Base-by-base conservation (phyloP, 2,113 vertebrate genomes). In the Coptodon bakossiorum region DNA sequence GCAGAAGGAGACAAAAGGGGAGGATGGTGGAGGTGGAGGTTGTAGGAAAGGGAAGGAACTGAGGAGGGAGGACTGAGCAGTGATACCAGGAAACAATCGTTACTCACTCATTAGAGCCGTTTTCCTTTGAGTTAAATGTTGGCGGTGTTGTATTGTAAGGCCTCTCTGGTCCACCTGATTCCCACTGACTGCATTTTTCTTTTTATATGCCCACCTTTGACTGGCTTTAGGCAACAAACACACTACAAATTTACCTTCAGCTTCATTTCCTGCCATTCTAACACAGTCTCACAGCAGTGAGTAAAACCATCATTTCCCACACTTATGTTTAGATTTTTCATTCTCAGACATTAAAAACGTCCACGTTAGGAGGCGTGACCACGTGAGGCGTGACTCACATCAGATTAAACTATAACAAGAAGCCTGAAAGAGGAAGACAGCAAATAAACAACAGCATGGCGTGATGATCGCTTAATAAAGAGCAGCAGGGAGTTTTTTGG, bases 21-120 rank as follows among this genome's bases (percentile, higher is more conserved):
- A 92, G 85, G 85, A 76, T 34, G 76, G 86, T 73, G 89, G 86
- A 90, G 87, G 80, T 84, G 86, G 89, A 89, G 86, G 86, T 34
- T 89, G 57, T 24, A 71, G 86, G 84, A 84, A 40, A 80, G 59
- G 3, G 52, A 68, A 29, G 81, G 52, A 50, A 83, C 40, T 61
- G 86, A 84, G 80, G 79, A 83, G 85, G 40, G 63, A 48, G 50
- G 80, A 63, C 73, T 52, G 48, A 54, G 73, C 14, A 43, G 40
- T 14, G 73, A 78, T 78, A 78, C 27, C 45, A 78, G 73, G 73
- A 78, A 78, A 34, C 73, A 78, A 78, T 78, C 27, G 16, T 52
- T 78, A 78, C 71, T 50, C 71, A 76, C 43, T 78, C 45, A 78
- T 78, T 78, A 78, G 27, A 78, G 73, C 45, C 27, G 17, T 52